Percentiles rank a stretch among this genome's conserved stretches.
Evolutionary conservation across 2,888 invertebrate genomes (phyloP).

Genomic region (Drosophila sordidula): DNA sequence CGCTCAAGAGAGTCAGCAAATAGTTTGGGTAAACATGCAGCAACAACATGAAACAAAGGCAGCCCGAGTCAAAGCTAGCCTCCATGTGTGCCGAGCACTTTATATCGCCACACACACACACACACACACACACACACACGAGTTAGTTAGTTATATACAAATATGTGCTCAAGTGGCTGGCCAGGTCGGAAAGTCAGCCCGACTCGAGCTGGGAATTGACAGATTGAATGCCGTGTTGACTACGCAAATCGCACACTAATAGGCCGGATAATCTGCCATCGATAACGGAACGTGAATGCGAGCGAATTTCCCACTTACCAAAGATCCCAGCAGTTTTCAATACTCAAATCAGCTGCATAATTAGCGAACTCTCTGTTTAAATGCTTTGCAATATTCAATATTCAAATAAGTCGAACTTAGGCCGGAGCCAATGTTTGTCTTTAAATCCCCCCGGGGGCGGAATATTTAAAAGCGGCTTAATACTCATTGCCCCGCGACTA

Average conservation of each 20-base stretch:
- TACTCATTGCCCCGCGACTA: neutral
- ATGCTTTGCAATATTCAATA: too few species aligned
- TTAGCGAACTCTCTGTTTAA: too few species aligned
- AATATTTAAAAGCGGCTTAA: neutral
- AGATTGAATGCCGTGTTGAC: slow-evolving; percentile 34
- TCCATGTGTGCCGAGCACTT: slow-evolving; percentile 67
- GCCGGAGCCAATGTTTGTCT: too few species aligned
- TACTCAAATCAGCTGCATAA: too few species aligned
- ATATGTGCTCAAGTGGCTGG: slow-evolving; percentile 62
- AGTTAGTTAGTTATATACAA: slow-evolving; percentile 75
- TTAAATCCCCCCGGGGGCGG: neutral
- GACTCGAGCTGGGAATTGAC: slow-evolving; percentile 32
- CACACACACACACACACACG: slow-evolving; percentile 4
- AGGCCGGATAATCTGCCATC: slow-evolving; percentile 36
- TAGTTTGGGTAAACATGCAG: slow-evolving; percentile 68
- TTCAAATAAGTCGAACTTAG: too few species aligned
- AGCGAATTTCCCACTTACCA: too few species aligned
- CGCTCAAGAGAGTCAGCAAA: slow-evolving; percentile 46
- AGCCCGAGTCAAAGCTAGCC: slow-evolving; percentile 52
- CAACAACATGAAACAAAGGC: slow-evolving; percentile 42
- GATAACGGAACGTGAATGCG: slow-evolving; percentile 25
- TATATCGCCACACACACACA: slow-evolving; percentile 29
- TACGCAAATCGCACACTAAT: slow-evolving; percentile 41
- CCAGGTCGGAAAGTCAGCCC: slow-evolving; percentile 18
- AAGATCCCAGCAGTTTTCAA: too few species aligned